These are phyloP conservation scores for Chionomys nivalis DNA, from an alignment of 2,113 vertebrate genomes.

Conservation along the genomic window DNA sequence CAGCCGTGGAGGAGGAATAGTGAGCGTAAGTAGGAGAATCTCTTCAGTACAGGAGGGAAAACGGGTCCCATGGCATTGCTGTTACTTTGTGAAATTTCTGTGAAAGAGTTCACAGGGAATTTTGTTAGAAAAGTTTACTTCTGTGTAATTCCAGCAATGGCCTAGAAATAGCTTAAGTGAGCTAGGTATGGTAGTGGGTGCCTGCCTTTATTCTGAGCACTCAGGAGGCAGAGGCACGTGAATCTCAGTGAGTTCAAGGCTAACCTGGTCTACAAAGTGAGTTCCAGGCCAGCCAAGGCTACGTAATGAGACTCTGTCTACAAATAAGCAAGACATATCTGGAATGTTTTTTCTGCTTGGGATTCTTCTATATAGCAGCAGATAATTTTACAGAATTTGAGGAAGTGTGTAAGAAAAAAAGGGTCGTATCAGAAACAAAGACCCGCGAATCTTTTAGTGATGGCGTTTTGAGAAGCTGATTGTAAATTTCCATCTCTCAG, in stretches of 20 bases:
- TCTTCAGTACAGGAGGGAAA: constrained; percentile 23
- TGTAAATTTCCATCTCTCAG: background rate
- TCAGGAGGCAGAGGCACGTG: background rate
- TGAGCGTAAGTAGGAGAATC: background rate
- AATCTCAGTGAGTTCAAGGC: background rate
- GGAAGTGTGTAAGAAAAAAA: background rate
- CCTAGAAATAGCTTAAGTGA: background rate
- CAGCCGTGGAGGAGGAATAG: background rate
- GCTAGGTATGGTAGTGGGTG: background rate
- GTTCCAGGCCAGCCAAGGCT: background rate
- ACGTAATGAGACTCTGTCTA: no score
- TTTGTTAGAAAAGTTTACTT: constrained; percentile 37
- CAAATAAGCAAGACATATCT: background rate
- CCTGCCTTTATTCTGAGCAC: background rate
- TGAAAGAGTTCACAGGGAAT: constrained; percentile 18
- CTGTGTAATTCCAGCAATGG: background rate
- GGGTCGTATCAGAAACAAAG: background rate
- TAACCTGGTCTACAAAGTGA: background rate
- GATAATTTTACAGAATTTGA: background rate
- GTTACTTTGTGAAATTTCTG: constrained; percentile 25
- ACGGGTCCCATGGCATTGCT: background rate
- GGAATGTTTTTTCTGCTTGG: constrained; percentile 5
- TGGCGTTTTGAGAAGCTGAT: constrained; percentile 37
- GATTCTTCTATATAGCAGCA: constrained; percentile 21
- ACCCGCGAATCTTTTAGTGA: background rate